Percentiles rank a stretch among this genome's conserved stretches.
These are phyloP conservation scores for Hypsopygia costalis DNA, from an alignment of 2,888 invertebrate species.

Conservation along the genomic window DNA sequence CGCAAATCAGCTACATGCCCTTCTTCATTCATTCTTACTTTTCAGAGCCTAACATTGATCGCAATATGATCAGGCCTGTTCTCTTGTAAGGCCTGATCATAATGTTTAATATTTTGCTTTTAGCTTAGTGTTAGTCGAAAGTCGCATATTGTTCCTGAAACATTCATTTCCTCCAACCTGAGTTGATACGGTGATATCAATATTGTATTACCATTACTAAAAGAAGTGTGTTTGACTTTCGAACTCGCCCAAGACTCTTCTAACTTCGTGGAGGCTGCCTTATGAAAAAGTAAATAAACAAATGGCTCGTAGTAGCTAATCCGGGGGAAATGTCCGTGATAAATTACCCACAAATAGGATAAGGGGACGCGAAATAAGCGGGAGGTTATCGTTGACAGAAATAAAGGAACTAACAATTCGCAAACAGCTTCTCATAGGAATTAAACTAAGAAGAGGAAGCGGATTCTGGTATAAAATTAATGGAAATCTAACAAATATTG, in stretches of 20 bases:
- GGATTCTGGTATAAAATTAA: neutral
- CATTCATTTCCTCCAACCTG: too few species aligned
- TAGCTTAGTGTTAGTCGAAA: too few species aligned
- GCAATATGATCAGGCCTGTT: too few species aligned
- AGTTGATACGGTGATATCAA: too few species aligned
- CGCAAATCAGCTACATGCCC: too few species aligned
- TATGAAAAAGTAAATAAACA: constrained; percentile 29
- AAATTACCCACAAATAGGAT: constrained; percentile 48
- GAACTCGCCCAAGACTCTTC: neutral
- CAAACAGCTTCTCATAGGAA: constrained; percentile 25
- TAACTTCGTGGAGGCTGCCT: constrained; percentile 14
- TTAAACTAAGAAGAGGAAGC: constrained; percentile 1
- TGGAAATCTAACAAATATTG: neutral
- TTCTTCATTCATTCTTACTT: too few species aligned
- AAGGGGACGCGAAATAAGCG: constrained; percentile 35
- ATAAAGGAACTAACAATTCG: constrained; percentile 40
- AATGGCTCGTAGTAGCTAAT: constrained; percentile 25
- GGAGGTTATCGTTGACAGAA: constrained; percentile 37
- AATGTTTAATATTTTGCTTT: too few species aligned
- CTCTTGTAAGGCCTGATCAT: too few species aligned
- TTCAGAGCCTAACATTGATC: too few species aligned
- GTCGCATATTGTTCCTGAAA: too few species aligned
- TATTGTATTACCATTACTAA: too few species aligned
- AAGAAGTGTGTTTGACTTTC: neutral
- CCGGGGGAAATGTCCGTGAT: constrained; percentile 36